These are phyloP conservation scores for Psittacara wagleri DNA, from an alignment of 2,113 vertebrate genomes.

Conservation along the genomic window DNA sequence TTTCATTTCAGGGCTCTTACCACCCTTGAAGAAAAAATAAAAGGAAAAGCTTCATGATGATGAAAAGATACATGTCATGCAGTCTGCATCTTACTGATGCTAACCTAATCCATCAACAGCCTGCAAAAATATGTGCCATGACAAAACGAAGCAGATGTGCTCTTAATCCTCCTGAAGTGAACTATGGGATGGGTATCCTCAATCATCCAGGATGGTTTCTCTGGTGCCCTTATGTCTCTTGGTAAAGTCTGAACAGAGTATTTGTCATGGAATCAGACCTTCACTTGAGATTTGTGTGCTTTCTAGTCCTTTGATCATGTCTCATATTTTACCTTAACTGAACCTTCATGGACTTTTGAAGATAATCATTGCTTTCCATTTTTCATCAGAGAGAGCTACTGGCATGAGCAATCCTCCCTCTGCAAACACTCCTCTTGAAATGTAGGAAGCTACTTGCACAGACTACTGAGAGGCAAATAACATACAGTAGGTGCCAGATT, in stretches of 20 bases:
- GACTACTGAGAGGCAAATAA: not conserved
- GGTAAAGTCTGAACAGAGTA: not conserved
- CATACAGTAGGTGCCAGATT: not conserved
- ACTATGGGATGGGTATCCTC: conserved; percentile 14
- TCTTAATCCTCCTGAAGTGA: conserved; percentile 37
- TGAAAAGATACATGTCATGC: not conserved
- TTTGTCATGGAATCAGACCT: conserved; percentile 35
- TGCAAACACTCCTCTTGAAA: not conserved
- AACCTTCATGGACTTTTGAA: conserved; percentile 21
- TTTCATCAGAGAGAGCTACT: conserved; percentile 28
- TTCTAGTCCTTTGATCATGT: conserved; percentile 48
- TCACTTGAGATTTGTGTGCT: conserved; percentile 31
- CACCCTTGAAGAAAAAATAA: not conserved
- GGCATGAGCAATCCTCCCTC: not conserved
- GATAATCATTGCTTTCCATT: conserved; percentile 41
- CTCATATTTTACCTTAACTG: conserved; percentile 56
- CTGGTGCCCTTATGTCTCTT: conserved; percentile 52
- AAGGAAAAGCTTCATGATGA: not conserved
- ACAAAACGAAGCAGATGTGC: conserved; percentile 64
- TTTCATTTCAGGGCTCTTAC: not conserved
- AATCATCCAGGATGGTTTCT: conserved; percentile 28
- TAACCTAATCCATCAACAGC: conserved; percentile 43
- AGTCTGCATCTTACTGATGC: conserved; percentile 3
- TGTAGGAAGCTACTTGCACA: not conserved
- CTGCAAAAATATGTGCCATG: conserved; percentile 31